Percentiles rank a stretch among this genome's conserved stretches.
Conservation (phyloP, 1,140 invertebrate genomes). For the Drosophila parvula region DNA sequence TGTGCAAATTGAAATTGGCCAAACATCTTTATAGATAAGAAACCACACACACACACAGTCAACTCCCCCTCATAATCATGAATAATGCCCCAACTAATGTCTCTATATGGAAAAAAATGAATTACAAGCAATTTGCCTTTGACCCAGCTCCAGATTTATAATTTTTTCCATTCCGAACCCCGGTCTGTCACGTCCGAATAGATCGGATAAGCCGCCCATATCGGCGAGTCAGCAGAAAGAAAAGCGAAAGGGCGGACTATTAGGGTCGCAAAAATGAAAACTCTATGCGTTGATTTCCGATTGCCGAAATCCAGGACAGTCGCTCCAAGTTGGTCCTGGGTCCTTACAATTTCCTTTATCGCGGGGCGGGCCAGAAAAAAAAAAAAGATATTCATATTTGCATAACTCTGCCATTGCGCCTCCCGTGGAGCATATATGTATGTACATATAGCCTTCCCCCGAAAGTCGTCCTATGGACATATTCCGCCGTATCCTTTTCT, state of each 20-base stretch:
- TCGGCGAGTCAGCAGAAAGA: slow-evolving; percentile 44
- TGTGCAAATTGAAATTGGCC: slow-evolving; percentile 34
- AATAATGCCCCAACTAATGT: slow-evolving; percentile 40
- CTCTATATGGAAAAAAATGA: slow-evolving; percentile 37
- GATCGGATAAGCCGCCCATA: slow-evolving; percentile 37
- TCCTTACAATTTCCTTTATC: slow-evolving; percentile 30
- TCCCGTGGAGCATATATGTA: slow-evolving; percentile 44
- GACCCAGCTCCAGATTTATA: slow-evolving; percentile 60
- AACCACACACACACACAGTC: slow-evolving; percentile 1
- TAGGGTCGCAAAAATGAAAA: slow-evolving; percentile 43
- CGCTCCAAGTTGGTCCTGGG: slow-evolving; percentile 14
- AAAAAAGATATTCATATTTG: slow-evolving; percentile 48
- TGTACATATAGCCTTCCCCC: slow-evolving; percentile 9
- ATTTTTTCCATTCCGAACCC: slow-evolving; percentile 32
- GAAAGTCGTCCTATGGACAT: background rate
- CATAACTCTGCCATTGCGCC: slow-evolving; percentile 44
- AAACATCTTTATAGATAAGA: slow-evolving; percentile 20
- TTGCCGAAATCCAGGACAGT: slow-evolving; percentile 36
- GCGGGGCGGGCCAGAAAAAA: slow-evolving; percentile 1
- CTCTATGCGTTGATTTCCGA: slow-evolving; percentile 34
- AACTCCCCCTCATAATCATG: slow-evolving; percentile 32
- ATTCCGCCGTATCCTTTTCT: slow-evolving; percentile 13
- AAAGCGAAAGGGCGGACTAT: slow-evolving; percentile 42
- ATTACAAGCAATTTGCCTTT: slow-evolving; percentile 53
- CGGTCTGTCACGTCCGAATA: slow-evolving; percentile 18